These are phyloP conservation scores for Porites lobata DNA, from an alignment of 92 coral and sea anemone species.

Conservation along the genomic window DNA sequence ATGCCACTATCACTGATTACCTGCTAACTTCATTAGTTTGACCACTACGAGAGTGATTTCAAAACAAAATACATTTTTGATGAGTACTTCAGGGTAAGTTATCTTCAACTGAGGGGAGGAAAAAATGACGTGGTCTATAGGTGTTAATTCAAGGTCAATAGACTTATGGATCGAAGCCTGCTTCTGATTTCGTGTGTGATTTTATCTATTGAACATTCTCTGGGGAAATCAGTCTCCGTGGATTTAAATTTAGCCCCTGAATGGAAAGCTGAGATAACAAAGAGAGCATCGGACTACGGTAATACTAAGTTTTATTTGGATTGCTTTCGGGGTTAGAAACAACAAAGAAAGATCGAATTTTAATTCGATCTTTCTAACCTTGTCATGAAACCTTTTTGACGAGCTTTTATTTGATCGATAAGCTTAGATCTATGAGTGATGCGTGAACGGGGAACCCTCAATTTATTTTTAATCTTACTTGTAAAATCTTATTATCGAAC, in stretches of 20 bases:
- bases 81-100: conserved; percentile 31
- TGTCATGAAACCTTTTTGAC: too few species aligned
- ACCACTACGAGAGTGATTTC: conserved; percentile 8
- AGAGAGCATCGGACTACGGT: conserved; percentile 78
- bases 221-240: conserved; percentile 47
- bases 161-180: not conserved
- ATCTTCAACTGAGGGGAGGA: not conserved
- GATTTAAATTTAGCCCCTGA: conserved; percentile 58
- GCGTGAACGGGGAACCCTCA: too few species aligned
- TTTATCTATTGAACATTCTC: not conserved
- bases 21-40: not conserved
- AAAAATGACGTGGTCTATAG: conserved; percentile 22
- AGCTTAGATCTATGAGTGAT: too few species aligned
- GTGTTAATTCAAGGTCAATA: not conserved
- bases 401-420: too few species aligned
- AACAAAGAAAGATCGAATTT: not conserved
- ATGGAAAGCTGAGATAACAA: conserved; percentile 69
- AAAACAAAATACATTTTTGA: conserved; percentile 40
- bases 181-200: not conserved
- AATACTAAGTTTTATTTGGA: not conserved
- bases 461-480: too few species aligned
- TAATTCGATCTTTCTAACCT: too few species aligned
- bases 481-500: too few species aligned
- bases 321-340: not conserved
- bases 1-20: too few species aligned